Base-by-base conservation (phyloP, 2,113 vertebrate genomes). In the Colinus virginianus region DNA sequence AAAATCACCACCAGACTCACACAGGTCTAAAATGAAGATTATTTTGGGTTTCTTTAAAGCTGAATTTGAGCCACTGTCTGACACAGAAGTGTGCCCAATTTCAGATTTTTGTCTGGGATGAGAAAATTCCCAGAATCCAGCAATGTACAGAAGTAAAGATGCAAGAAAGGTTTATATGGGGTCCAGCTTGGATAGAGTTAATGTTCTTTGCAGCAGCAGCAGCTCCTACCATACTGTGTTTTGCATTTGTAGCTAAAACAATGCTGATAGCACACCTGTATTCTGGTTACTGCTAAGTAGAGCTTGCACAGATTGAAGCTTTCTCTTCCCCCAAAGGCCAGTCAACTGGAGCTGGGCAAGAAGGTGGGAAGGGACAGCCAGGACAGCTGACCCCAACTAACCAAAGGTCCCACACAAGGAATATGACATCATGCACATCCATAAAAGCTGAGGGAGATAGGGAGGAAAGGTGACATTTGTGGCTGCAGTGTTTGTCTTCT, bases 1-100 rank as follows among this genome's bases (percentile, higher is more conserved):
- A 90, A 91, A 90, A 59, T 62, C 85, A 77, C 25, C 14, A 45
- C 56, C n/a, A 90, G 34, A 85, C 76, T 45, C 58, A 72, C 7
- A 53, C 8, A 55, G 59, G 16, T 77, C 42, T 62, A 55, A 94
- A 70, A 15, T 5, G 17, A 87, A 91, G 38, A 21, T 38, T 63
- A 55, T 20, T 59, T 79, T 42, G 10, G 19, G 8, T 78, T 82
- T 56, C 30, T 76, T 76, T 58, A 84, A 92, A 85, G 36, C 76
- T 55, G 26, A 28, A 36, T 49, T 88, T 94, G 59, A 82, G 1
- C 55, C 18, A n/a, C 32, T 75, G 19, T 58, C 67, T 42, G 16
- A 34, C 49, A 49, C 3, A 63, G 72, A 79, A 72, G 9, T 2
- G 4, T 26, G n/a, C 6, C 84, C 79, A 38, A 79, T 70, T 80